phyloP scores from a whole-genome alignment of 2,797 vertebrate species.

The Gymnothorax javanicus region DNA sequence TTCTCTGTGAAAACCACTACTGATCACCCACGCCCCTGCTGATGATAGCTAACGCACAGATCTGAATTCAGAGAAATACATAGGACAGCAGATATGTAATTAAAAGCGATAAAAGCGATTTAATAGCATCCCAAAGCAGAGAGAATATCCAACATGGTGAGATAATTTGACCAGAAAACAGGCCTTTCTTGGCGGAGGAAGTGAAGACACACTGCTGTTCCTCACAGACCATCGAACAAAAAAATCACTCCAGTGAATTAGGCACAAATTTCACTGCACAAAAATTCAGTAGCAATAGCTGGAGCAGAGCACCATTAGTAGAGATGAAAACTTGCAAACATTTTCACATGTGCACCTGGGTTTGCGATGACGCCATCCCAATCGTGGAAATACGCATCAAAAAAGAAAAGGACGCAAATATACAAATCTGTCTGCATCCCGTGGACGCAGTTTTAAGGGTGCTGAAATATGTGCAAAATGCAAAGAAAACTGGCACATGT shows the following conservation, averaged over 20 bases:
- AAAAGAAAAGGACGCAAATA: too few relatives aligned
- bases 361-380: too few relatives aligned
- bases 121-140: not conserved
- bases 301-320: not conserved
- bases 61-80: constrained; percentile 34
- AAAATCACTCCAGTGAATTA: not conserved
- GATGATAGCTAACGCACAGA: constrained; percentile 31
- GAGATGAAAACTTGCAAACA: not conserved
- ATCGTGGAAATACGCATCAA: too few relatives aligned
- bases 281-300: not conserved
- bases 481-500: too few relatives aligned
- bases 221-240: not conserved
- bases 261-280: not conserved
- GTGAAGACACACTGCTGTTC: not conserved
- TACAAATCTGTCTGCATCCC: too few relatives aligned
- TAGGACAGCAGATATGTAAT: constrained; percentile 18
- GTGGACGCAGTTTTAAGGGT: too few relatives aligned
- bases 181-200: not conserved
- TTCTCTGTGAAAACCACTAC: constrained; percentile 22
- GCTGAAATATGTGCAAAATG: too few relatives aligned
- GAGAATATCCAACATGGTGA: not conserved
- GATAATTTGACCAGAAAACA: not conserved
- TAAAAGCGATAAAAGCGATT: not conserved
- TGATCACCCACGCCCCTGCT: constrained; percentile 19
- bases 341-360: not conserved